Evolutionary conservation across 2,888 invertebrate species (phyloP), one percentile per base, ranked within the genome.

Genomic region (Hanleya hanleyi): DNA sequence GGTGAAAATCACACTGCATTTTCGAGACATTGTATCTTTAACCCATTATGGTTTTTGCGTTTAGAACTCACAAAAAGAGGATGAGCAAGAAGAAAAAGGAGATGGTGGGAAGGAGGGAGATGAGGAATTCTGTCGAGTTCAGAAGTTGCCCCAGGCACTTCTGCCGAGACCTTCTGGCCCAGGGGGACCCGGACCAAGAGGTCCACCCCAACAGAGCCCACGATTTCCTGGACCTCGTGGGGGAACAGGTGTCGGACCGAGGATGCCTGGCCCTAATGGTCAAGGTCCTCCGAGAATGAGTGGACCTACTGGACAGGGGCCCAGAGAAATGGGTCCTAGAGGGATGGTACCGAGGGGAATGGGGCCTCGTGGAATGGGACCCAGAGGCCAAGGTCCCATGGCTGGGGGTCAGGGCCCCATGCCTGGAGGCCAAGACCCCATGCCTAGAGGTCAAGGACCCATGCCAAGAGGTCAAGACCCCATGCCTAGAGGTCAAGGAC

Each of bases 71-170:
- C n/a, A n/a, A n/a, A n/a, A n/a, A 36, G 62, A 6, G 49, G 69
- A 41, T 15, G 67, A 36, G 35, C n/a, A 41, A 57, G 22, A 38
- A 15, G 9, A 22, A 15, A 67, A 36, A 35, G 62, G 18, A 32
- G 49, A n/a, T 36, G n/a, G 29, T 1, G 65, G 67, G 51, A 61
- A 64, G 57, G 66, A 64, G 26, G 65, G 61, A 26, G 68, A 71
- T 38, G 51, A 66, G 26, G 65, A 38, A 35, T 33, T 15, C 6
- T 32, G 47, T 12, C 26, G 32, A 49, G 50, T 38, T 32, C 32
- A 36, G 15, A 26, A 36, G 15, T 15, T 5, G 22, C 18, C n/a
- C 22, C 22, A 36, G 18, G 37, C 22, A 5, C 36, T 12, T 37
- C 35, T 22, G 15, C 72, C 29, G 32, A 33, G 47, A 61, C 37